Conservation (phyloP, 2,797 vertebrate genomes). For the Acipenser transmontanus region DNA sequence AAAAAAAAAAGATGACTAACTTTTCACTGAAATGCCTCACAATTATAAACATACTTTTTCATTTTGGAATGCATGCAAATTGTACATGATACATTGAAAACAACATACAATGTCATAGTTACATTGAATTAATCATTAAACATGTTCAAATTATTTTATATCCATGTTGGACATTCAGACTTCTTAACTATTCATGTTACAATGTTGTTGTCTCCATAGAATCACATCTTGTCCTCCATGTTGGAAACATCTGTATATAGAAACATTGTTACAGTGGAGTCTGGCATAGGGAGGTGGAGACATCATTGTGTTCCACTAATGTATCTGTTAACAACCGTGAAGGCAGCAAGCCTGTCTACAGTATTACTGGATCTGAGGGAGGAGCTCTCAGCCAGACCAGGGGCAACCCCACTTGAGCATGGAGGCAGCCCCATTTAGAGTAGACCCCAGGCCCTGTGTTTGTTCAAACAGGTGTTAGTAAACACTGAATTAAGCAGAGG, state of each 20-base stretch:
- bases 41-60: too few species aligned
- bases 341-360: slow-evolving; percentile 33
- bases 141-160: slow-evolving; percentile 47
- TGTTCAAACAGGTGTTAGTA: slow-evolving; percentile 22
- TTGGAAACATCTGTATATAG: slow-evolving; percentile 39
- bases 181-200: slow-evolving; percentile 40
- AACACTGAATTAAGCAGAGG: slow-evolving; percentile 24
- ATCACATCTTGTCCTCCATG: slow-evolving; percentile 24
- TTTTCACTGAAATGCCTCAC: too few species aligned
- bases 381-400: slow-evolving; percentile 13
- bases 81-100: too few species aligned
- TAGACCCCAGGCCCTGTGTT: slow-evolving; percentile 27
- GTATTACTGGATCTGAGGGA: slow-evolving; percentile 13
- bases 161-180: slow-evolving; percentile 59
- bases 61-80: too few species aligned
- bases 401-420: slow-evolving; percentile 17
- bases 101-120: too few species aligned
- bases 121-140: too few species aligned
- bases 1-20: too few species aligned
- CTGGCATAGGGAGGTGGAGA: slow-evolving; percentile 43
- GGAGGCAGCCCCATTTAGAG: slow-evolving; percentile 25
- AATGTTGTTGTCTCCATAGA: slow-evolving; percentile 34
- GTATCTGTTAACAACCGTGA: slow-evolving; percentile 54
- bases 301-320: slow-evolving; percentile 44
- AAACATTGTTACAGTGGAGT: slow-evolving; percentile 43